Percentiles rank a stretch among this genome's conserved stretches.
phyloP scores from a whole-genome alignment of 2,888 invertebrate genomes.

The Amblyjoppa proteus region DNA sequence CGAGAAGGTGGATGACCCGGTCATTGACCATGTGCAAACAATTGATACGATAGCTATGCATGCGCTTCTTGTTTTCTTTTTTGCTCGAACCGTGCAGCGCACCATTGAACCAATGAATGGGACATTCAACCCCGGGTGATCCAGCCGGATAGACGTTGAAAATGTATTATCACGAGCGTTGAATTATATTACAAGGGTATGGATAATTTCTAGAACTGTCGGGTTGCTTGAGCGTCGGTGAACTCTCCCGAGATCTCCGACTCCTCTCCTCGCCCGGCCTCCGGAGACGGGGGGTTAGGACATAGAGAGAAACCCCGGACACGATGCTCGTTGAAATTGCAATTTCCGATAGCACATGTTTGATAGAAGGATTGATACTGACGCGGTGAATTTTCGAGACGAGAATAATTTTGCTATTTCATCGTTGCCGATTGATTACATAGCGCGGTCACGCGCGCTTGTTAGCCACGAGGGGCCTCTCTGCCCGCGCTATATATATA shows the following conservation, averaged over 20 bases:
- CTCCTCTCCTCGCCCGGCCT: not conserved
- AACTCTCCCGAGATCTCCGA: constrained; percentile 2
- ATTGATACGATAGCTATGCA: constrained; percentile 22
- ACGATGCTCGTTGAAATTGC: constrained; percentile 55
- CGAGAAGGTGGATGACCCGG: constrained; percentile 21
- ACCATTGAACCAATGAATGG: not conserved
- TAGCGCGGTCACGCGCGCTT: constrained; percentile 67
- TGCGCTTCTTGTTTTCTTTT: not conserved
- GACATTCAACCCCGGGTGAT: not conserved
- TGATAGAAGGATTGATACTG: constrained; percentile 65
- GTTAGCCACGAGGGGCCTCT: constrained; percentile 59
- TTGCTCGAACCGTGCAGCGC: not conserved
- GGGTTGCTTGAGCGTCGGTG: not conserved
- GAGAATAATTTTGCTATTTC: constrained; percentile 66
- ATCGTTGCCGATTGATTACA: constrained; percentile 69
- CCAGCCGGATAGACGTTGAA: not conserved
- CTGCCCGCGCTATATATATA: not conserved
- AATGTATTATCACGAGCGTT: not conserved
- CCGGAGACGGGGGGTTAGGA: not conserved
- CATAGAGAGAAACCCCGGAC: constrained; percentile 33
- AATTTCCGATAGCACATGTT: constrained; percentile 64
- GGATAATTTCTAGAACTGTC: constrained; percentile 28
- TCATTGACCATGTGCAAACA: constrained; percentile 37
- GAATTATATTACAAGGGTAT: constrained; percentile 13
- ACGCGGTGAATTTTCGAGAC: constrained; percentile 61